Evolutionary conservation across 2,113 vertebrate species (phyloP), one percentile per base, ranked within the genome.

Genomic region (Hyperopisus bebe): DNA sequence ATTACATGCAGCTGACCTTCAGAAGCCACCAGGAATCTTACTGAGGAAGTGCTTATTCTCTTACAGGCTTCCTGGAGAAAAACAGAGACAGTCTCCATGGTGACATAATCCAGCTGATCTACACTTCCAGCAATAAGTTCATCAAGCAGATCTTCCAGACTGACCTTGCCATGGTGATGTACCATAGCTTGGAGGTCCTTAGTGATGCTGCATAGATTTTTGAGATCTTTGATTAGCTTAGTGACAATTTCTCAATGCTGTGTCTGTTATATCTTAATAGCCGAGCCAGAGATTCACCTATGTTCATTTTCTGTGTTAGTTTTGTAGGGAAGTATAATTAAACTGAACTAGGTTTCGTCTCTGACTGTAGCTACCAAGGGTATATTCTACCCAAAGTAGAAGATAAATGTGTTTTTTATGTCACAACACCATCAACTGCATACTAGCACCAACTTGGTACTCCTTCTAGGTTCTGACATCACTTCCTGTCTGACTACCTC

Each of bases 111-210:
- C 98, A 99, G 93, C 93, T 99, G 91, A 98, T 99, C 88, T 98
- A 99, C 92, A 99, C 98, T 31, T 99, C 98, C 89, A 97, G 96
- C 93, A 99, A 99, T 95, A 99, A 99, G 93, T 99, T 99, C 95
- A 97, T 99, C 95, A 99, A 99, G 94, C 98, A 99, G 94, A 99
- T 99, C 94, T 99, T 99, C 96, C 98, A 99, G 93, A 97, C 98
- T 0, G 98, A 99, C 0, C 98, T 99, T 6, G 98, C 98, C 46
- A 99, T 99, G 98, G 98, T 99, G 97, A 97, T 39, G 62, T 88
- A 88, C 77, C 9, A 31, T 50, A 70, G 46, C 27, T 84, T 7
- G 39, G 42, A 46, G 24, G 7, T 84, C 13, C 35, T 84, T 24
- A 48, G 51, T 46, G 15, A 19, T 42, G 21, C 53, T 15, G 5